These are phyloP conservation scores for Eupleurogrammus muticus DNA, from an alignment of 2,797 vertebrate genomes.

Conservation along the genomic window DNA sequence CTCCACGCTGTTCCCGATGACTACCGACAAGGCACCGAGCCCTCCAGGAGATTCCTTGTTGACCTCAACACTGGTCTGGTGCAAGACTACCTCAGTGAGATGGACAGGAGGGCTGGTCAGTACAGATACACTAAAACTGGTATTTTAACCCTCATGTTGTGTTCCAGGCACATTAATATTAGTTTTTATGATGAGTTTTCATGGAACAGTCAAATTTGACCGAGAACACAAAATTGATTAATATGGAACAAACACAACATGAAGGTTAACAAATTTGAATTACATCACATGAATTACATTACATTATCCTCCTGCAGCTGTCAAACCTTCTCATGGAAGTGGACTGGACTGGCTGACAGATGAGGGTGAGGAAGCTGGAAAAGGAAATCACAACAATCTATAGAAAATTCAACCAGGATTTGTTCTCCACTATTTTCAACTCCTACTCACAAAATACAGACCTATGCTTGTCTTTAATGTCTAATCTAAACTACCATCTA, in stretches of 20 bases:
- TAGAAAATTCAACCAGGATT: neutral
- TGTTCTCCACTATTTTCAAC: neutral
- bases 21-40: constrained; percentile 63
- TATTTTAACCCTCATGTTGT: neutral
- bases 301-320: constrained; percentile 31
- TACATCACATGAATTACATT: neutral
- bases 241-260: no score
- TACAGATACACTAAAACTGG: neutral
- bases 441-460: neutral
- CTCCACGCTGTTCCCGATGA: neutral
- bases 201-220: no score
- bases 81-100: constrained; percentile 65
- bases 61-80: constrained; percentile 64
- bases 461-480: no score
- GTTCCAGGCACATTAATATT: no score
- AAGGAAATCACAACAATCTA: neutral
- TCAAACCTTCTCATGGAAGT: constrained; percentile 31
- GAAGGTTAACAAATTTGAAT: neutral
- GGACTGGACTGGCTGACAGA: constrained; percentile 49
- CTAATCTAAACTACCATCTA: neutral
- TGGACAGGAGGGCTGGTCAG: constrained; percentile 58
- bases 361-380: constrained; percentile 44
- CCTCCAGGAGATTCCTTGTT: constrained; percentile 65
- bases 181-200: no score
- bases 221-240: no score